Evolutionary conservation across 1,140 invertebrate species (phyloP), one percentile per base, ranked within the genome.

Genomic region (Philopotamus ludificatus): DNA sequence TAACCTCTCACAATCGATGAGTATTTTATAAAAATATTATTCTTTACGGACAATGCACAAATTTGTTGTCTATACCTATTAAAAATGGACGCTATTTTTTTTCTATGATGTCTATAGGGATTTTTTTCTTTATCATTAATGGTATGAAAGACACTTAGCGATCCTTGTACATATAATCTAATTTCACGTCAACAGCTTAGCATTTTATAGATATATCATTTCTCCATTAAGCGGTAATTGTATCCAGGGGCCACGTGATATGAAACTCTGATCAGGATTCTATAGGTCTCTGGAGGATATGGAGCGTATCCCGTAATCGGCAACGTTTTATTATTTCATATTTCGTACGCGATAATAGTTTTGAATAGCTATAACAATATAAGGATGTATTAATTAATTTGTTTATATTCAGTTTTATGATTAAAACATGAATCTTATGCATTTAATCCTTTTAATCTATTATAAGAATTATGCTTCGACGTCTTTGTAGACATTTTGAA

Each of bases 161-260:
- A 44, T 44, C 34, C 16, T 8, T 16, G 16, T 50, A 50, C 21
- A 50, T 21, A 23, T 54, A 54, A 54, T 15, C 18, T 4, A 15
- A 47, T 47, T 47, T 7, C 15, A 39, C n/a, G 21, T 41, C 50
- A 53, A 23, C 7, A 47, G 15, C 18, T 47, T 39, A n/a, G 8
- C n/a, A n/a, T n/a, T n/a, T 44, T 58, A 26, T 58, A 28, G 25
- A 60, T 60, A 60, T 60, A 60, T 60, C 57, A 47, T 49, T 60
- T 60, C 26, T 25, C 57, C 57, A 60, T 60, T 60, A 60, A 60
- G 15, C 64, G 59, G 60, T 70, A 66, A 66, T 70, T 70, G 68
- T 70, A 70, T 70, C 63, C 51, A 34, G 25, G 25, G n/a, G 64
- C 42, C 59, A 44, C 54, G 60, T 66, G 54, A 63, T 66, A 55